Base-by-base conservation (phyloP, 2,113 vertebrate species). In the Nycticorax nycticorax region DNA sequence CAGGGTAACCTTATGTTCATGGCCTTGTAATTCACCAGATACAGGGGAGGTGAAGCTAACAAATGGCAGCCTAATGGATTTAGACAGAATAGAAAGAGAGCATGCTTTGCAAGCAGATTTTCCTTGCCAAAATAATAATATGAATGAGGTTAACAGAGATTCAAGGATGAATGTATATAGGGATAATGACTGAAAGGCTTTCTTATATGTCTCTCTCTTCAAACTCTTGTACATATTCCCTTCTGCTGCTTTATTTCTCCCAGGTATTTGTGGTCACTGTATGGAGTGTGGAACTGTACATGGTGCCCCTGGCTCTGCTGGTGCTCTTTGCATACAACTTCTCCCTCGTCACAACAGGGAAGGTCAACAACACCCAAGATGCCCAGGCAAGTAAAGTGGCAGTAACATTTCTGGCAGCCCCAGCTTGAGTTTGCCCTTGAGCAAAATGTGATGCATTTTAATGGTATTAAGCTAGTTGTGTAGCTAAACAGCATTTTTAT, bases 271-370 rank as follows among this genome's bases (percentile, higher is more conserved):
- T 99, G 80, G 96, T 99, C 97, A 98, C 99, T 0, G 98, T 99
- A 85, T 99, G 99, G 99, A 97, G 98, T 19, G 98, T 99, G 96
- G 99, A 99, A 71, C 98, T 99, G 76, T 99, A 99, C 97, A 99
- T 99, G 99, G 94, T 99, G 92, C 99, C 99, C 12, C 98, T 99
- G 96, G 99, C 98, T 75, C 96, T 99, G 62, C 91, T 99, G 68
- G 95, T 99, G 82, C 98, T 99, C 72, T 98, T 99, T 60, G 93
- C 98, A 12, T 99, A 99, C 98, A 99, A 99, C 95, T 99, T 99
- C 98, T 98, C 99, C 93, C 98, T 98, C 30, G 88, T 98, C 86
- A 68, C 59, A 4, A 96, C 97, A 6, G 99, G 98, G 91, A 99
- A 98, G 96, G 93, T 94, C 89, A 98, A 79, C 96, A 97, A 94